These are phyloP conservation scores for Neodiprion pinetum DNA, from an alignment of 1,140 invertebrate genomes.

Conservation along the genomic window DNA sequence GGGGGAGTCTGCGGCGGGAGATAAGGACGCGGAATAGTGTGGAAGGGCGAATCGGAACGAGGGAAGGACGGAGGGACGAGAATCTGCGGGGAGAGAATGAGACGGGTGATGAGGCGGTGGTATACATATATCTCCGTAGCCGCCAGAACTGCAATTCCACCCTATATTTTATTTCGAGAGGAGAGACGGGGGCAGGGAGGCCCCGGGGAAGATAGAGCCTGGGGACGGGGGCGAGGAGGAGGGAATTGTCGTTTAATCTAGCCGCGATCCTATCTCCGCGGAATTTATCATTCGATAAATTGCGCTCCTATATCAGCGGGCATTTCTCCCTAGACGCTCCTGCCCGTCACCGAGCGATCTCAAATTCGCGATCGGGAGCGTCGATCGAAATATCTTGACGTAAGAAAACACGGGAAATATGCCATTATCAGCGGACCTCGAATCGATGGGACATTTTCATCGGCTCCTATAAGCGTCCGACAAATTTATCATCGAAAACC, in stretches of 20 bases:
- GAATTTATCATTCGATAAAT: constrained; percentile 65
- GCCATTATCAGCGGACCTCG: neutral
- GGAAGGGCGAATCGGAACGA: constrained; percentile 28
- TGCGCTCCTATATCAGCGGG: constrained; percentile 49
- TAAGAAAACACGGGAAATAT: neutral
- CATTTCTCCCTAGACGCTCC: constrained; percentile 32
- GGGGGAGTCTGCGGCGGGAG: constrained; percentile 51
- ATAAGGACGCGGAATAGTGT: constrained; percentile 46
- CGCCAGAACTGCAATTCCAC: constrained; percentile 54
- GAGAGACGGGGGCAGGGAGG: constrained; percentile 40
- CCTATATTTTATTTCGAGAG: constrained; percentile 60
- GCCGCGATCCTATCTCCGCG: constrained; percentile 58
- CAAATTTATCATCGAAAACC: no score
- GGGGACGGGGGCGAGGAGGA: constrained; percentile 33
- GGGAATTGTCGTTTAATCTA: constrained; percentile 61
- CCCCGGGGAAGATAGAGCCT: neutral
- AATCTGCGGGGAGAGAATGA: neutral
- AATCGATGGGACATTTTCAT: no score
- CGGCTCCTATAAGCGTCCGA: no score
- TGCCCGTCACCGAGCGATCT: neutral
- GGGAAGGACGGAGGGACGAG: constrained; percentile 15
- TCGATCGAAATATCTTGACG: neutral
- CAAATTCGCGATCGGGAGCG: neutral
- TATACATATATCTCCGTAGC: constrained; percentile 39
- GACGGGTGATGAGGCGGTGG: neutral